Percentiles rank a stretch among this genome's conserved stretches.
These are phyloP conservation scores for Campaea margaritaria DNA, from an alignment of 2,888 invertebrate species.

Conservation along the genomic window DNA sequence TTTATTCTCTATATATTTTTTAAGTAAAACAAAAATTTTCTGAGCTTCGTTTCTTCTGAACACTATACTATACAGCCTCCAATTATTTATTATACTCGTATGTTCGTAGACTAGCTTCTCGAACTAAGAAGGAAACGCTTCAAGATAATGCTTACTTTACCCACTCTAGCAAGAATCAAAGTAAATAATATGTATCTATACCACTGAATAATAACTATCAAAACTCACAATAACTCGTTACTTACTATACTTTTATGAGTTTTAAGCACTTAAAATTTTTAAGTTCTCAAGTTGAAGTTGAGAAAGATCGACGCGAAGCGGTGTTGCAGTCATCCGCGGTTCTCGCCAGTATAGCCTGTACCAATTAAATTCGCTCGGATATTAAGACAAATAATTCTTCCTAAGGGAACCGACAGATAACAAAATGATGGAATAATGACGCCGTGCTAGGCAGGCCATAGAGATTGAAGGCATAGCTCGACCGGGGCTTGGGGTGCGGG, in stretches of 20 bases:
- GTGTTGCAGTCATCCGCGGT: slow-evolving; percentile 12
- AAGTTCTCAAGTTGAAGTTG: slow-evolving; percentile 37
- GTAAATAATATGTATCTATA: too few species aligned
- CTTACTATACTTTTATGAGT: slow-evolving; percentile 42
- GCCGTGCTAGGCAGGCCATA: slow-evolving; percentile 60
- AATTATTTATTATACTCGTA: too few species aligned
- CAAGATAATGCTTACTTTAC: too few species aligned
- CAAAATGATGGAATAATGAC: slow-evolving; percentile 72
- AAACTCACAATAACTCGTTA: too few species aligned
- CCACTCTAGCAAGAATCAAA: too few species aligned
- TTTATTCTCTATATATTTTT: too few species aligned
- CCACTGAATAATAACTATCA: too few species aligned
- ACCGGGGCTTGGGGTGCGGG: slow-evolving; percentile 65
- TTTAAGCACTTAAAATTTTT: slow-evolving; percentile 37
- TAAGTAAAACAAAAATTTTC: too few species aligned
- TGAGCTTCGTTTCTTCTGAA: too few species aligned
- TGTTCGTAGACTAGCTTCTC: too few species aligned
- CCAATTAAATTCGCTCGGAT: slow-evolving; percentile 17
- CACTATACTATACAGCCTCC: too few species aligned
- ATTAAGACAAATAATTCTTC: slow-evolving; percentile 48
- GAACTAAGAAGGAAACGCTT: too few species aligned
- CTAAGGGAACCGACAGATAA: slow-evolving; percentile 63
- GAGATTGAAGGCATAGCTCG: slow-evolving; percentile 47
- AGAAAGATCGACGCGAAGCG: slow-evolving; percentile 7
- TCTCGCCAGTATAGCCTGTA: slow-evolving; percentile 38